Evolutionary conservation across 2,797 vertebrate genomes (phyloP).

Genomic region (Mormyrops boulengeri): DNA sequence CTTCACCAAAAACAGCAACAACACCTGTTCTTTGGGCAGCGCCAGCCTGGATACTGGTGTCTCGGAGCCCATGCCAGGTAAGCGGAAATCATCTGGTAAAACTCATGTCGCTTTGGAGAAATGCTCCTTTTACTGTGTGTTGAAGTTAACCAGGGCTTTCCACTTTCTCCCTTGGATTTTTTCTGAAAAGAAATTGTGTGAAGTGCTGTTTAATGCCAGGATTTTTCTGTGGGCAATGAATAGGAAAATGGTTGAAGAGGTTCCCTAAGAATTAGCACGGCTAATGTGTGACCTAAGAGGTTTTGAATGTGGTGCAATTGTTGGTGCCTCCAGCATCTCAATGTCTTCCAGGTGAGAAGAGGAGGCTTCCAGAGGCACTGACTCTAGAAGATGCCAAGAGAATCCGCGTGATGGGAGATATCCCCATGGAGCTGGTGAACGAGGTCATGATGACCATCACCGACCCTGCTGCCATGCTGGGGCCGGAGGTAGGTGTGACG

Average conservation of each 20-base stretch:
- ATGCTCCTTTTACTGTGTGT: neutral
- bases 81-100: neutral
- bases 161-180: neutral
- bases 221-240: neutral
- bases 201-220: neutral
- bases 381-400: slow-evolving; percentile 93
- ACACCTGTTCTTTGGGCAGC: slow-evolving; percentile 62
- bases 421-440: slow-evolving; percentile 97
- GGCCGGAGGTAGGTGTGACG: slow-evolving; percentile 71
- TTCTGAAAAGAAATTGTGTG: neutral
- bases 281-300: neutral
- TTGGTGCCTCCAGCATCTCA: neutral
- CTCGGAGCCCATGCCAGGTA: slow-evolving; percentile 78
- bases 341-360: slow-evolving; percentile 76
- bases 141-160: neutral
- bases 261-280: neutral
- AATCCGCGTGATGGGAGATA: slow-evolving; percentile 95
- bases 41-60: slow-evolving; percentile 63
- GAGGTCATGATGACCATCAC: slow-evolving; percentile 99
- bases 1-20: slow-evolving; percentile 75
- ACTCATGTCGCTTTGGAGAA: neutral
- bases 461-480: slow-evolving; percentile 93
- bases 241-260: neutral
- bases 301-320: neutral
- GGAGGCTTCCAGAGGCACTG: slow-evolving; percentile 86